Conservation (phyloP, 2,797 vertebrate species). For the Petrocephalus sullivani region DNA sequence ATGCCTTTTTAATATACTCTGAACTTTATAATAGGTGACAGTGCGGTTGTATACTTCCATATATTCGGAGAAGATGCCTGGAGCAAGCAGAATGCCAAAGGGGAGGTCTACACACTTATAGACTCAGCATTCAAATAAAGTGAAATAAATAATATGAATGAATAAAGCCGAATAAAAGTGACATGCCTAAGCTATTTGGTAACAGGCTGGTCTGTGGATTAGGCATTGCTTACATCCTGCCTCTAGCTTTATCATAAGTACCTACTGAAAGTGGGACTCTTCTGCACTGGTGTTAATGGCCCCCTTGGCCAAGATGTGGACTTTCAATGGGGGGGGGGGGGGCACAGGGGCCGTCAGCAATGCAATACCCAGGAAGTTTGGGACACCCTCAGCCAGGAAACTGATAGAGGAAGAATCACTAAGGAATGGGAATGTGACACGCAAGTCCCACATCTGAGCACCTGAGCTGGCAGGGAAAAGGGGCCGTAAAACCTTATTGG, state of each 20-base stretch:
- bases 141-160: too few species aligned
- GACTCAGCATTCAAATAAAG: neutral
- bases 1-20: neutral
- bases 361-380: neutral
- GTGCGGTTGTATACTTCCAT: neutral
- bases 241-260: neutral
- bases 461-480: neutral
- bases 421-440: neutral
- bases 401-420: neutral
- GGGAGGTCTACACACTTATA: neutral
- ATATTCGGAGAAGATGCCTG: neutral
- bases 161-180: neutral
- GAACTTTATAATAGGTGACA: neutral
- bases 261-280: neutral
- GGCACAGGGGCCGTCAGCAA: neutral
- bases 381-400: neutral
- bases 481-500: neutral
- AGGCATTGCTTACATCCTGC: neutral
- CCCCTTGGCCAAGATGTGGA: neutral
- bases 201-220: neutral
- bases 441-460: neutral
- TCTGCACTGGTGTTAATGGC: neutral
- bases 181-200: neutral
- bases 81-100: neutral
- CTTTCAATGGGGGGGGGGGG: neutral